Evolutionary conservation across 2,113 vertebrate species (phyloP), one percentile per base, ranked within the genome.

Genomic region (Oxygymnocypris stewartii): DNA sequence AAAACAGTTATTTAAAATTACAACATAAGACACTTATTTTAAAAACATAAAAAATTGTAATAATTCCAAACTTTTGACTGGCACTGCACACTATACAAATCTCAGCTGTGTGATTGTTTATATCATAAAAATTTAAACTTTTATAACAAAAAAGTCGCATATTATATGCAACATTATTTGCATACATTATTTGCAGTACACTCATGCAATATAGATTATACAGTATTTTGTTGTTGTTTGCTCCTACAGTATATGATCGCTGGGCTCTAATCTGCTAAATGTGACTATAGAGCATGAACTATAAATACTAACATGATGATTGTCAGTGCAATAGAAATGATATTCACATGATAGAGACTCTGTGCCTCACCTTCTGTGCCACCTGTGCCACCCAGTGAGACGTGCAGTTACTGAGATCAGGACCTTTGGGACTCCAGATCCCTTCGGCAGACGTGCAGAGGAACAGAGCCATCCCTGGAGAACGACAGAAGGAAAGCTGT

Each of bases 331-430:
- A 75, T 1, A n/a, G 18, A n/a, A 37, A 20, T 18, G 1, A 54
- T 18, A 18, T 6, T 54, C 4, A 23, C 7, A 73, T 73, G 4
- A 73, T 11, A 23, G 16, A 3, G 3, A 12, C 31, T 37, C 16
- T 35, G 3, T 10, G 1, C 95, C 95, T 87, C 93, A 99, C 98
- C 97, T 99, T 99, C 93, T 98, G 98, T 88, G 98, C 97, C 94
- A 99, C 96, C 92, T 99, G 97, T 92, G 97, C 97, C 89, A 99
- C 98, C 98, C 98, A 99, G 93, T 99, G 98, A 90, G 97, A 99
- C 82, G 98, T 99, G 91, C 97, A 99, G 95, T 99, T 99, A 95
- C 98, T 99, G 90, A 99, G 97, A 95, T 99, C 97, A 0, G 98
- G 98, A 44, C 98, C 98, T 90, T 95, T 97, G 84, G 96, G 94